Evolutionary conservation across 2,113 vertebrate species (phyloP), one percentile per base, ranked within the genome.

Genomic region (Edolisoma coerulescens): DNA sequence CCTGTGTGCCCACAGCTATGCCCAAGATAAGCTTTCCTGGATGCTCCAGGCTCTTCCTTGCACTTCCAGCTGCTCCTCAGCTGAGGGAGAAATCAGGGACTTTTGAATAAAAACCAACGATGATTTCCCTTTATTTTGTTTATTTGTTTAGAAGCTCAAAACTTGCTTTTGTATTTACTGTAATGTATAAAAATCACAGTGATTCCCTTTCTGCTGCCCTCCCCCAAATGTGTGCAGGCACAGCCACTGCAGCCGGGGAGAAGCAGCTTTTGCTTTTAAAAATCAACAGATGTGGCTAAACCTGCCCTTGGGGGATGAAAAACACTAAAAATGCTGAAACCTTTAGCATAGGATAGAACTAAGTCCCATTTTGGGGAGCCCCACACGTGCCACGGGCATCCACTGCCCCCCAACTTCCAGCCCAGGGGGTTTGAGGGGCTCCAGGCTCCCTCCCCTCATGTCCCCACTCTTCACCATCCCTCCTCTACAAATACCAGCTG

Each of bases 321-420:
- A 24, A 18, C 4, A 32, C 19, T 50, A 15, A 24, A 61, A 74
- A 16, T 18, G 23, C 42, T 33, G 28, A 57, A 73, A 68, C 3
- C 35, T 60, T 42, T 30, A 69, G 39, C 28, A 39, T 8, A 41
- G 18, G 32, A 9, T 17, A 35, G 63, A 67, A 47, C 23, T 9
- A 16, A 2, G 1, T 14, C 13, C 6, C 1, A 2, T 47, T 52
- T 13, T 41, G 24, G 24, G 0, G 3, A 63, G n/a, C 18, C 12
- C 42, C 16, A 28, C 54, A 41, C 5, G 12, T 35, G 12, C 24
- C 26, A 52, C 3, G 6, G 33, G 33, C 44, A 53, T 64, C 23
- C 21, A 8, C 24, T 18, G 18, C 8, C 57, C 21, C 33, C 42
- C 3, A 3, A 1, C 7, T 41, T 28, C 33, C 77, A 87, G 61